Base-by-base conservation (phyloP, 2,888 invertebrate genomes). In the Aphodius sticticus region DNA sequence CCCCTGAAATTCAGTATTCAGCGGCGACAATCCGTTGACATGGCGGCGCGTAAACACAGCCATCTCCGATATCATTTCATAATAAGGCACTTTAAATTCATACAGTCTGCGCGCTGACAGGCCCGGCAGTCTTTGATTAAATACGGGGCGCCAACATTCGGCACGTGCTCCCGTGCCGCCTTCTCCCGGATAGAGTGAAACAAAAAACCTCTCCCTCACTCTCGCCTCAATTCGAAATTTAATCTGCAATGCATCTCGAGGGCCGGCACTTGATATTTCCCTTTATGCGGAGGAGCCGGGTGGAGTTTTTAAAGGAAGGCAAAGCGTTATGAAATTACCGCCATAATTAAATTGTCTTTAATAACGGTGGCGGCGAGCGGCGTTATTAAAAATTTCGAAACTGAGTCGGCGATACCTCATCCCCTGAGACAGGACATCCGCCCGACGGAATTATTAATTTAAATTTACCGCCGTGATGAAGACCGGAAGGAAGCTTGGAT, bases 61-160 rank as follows among this genome's bases (percentile, higher is more conserved):
- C 53, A 53, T 53, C 53, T 53, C 53, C 53, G 53, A 53, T 53
- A 53, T 53, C 53, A 53, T 53, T 53, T 53, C 26, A 3, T 86
- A 86, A 86, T 86, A 85, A 86, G 86, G 86, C 86, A 84, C 85
- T 86, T 86, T 86, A 86, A 86, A 86, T 86, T 86, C 86, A 86
- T 86, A 84, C 84, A 81, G 84, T 83, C 82, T 53, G 53, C 83
- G 77, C 77, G 78, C 83, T 82, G 53, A 70, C 70, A 53, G 53
- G 81, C 82, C 81, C 81, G 79, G 82, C 82, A 83, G 85, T 83
- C 84, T 85, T 85, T 86, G 86, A 85, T 86, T 86, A 86, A 86
- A 85, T 85, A 86, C 84, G 84, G 84, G 77, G 77, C 77, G 77
- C 71, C 77, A 77, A 77, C 70, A 37, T 26, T 70, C 38, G 53